Evolutionary conservation across 1,140 invertebrate species (phyloP).

Genomic region (Brachionus angularis): DNA sequence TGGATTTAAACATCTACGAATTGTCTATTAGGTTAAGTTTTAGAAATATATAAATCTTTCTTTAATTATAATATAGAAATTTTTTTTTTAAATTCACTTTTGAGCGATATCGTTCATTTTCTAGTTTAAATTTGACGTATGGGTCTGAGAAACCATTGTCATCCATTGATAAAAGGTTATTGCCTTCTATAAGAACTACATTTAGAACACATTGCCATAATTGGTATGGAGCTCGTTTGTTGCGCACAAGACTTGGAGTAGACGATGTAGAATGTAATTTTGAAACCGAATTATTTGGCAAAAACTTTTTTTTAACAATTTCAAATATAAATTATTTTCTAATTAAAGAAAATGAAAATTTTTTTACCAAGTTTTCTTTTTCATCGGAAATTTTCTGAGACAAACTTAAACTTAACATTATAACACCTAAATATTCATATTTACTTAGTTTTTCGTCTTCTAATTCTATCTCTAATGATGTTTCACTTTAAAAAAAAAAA

Average conservation of each 20-base stretch:
- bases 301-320: conserved; percentile 69
- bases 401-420: conserved; percentile 72
- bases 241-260: conserved; percentile 56
- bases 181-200: conserved; percentile 88
- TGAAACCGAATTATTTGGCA: conserved; percentile 57
- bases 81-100: conserved; percentile 65
- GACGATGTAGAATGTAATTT: conserved; percentile 48
- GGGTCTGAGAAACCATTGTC: conserved; percentile 86
- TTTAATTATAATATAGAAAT: neutral
- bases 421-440: conserved; percentile 73
- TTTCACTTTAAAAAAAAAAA: conserved; percentile 61
- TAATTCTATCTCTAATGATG: conserved; percentile 68
- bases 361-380: neutral
- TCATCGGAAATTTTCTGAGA: conserved; percentile 63
- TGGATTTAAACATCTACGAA: conserved; percentile 60
- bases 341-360: conserved; percentile 31
- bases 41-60: neutral
- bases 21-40: conserved; percentile 7
- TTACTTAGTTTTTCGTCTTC: conserved; percentile 54
- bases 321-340: conserved; percentile 44
- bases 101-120: conserved; percentile 95
- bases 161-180: conserved; percentile 77
- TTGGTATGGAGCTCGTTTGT: conserved; percentile 75
- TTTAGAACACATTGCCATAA: conserved; percentile 93
- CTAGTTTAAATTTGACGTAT: conserved; percentile 93